These are phyloP conservation scores for Diabrotica balteata DNA, from an alignment of 2,888 invertebrate species.

Conservation along the genomic window DNA sequence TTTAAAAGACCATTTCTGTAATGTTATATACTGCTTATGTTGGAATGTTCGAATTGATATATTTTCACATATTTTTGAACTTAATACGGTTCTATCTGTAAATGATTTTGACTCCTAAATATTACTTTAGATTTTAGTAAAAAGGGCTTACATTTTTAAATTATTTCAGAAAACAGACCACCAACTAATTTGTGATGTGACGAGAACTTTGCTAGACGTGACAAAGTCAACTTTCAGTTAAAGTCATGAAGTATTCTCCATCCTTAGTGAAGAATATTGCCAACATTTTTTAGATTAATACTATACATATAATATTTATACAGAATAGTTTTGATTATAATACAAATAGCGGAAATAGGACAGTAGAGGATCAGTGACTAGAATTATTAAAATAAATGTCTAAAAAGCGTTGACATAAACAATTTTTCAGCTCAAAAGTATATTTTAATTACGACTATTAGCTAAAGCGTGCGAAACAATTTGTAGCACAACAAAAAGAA, in stretches of 20 bases:
- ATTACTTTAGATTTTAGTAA: no score
- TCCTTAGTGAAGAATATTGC: neutral
- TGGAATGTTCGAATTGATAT: no score
- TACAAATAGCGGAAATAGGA: slow-evolving; percentile 21
- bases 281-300: slow-evolving; percentile 24
- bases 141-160: no score
- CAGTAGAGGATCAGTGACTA: slow-evolving; percentile 20
- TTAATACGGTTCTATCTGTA: no score
- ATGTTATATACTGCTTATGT: no score
- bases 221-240: slow-evolving; percentile 16
- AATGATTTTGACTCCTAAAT: no score
- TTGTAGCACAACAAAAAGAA: slow-evolving; percentile 4
- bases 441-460: slow-evolving; percentile 8
- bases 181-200: no score
- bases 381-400: slow-evolving; percentile 18
- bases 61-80: no score
- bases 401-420: slow-evolving; percentile 12
- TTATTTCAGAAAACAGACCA: no score
- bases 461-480: slow-evolving; percentile 4
- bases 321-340: slow-evolving; percentile 14
- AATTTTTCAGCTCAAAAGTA: slow-evolving; percentile 3
- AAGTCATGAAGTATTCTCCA: slow-evolving; percentile 1
- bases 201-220: no score
- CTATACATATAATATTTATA: slow-evolving; percentile 20
- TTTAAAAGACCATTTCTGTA: no score